A percentile compares a stretch with the other conserved stretches of the same genome.
Evolutionary conservation across 53 echinoderm and acorn worm genomes (phyloP).

Genomic region (Antedon mediterranea): DNA sequence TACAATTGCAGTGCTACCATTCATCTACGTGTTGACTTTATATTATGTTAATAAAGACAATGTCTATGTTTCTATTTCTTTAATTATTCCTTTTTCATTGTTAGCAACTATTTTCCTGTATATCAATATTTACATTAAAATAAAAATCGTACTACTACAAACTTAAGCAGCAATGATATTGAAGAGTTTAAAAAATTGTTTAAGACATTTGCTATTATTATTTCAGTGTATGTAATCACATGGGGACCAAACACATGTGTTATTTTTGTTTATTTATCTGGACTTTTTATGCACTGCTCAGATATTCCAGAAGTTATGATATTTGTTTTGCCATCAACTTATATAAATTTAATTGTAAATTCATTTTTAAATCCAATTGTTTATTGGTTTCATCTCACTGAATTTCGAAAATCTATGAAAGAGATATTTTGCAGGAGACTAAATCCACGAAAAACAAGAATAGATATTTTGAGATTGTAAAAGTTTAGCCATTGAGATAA

Average conservation of each 20-base stretch:
- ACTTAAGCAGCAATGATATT: background rate
- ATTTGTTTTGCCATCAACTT: too few relatives aligned
- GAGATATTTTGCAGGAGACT: background rate
- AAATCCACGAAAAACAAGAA: background rate
- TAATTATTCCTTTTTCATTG: background rate
- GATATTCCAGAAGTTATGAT: too few relatives aligned
- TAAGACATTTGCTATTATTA: background rate
- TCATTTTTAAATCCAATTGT: background rate
- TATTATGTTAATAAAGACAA: background rate
- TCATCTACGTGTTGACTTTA: background rate
- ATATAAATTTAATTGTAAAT: too few relatives aligned
- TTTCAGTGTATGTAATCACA: background rate
- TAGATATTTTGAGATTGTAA: background rate
- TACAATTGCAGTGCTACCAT: background rate
- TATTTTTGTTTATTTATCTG: background rate
- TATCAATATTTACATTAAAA: background rate
- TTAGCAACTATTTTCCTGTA: background rate
- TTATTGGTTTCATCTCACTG: background rate
- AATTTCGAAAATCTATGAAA: background rate
- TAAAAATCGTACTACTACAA: background rate
- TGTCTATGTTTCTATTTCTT: background rate
- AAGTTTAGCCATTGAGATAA: background rate
- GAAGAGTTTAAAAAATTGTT: background rate
- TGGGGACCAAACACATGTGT: background rate
- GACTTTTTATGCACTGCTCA: too few relatives aligned